Evolutionary conservation across 2,888 invertebrate genomes (phyloP), one percentile per base, ranked within the genome.

Genomic region (Agapostemon virescens): DNA sequence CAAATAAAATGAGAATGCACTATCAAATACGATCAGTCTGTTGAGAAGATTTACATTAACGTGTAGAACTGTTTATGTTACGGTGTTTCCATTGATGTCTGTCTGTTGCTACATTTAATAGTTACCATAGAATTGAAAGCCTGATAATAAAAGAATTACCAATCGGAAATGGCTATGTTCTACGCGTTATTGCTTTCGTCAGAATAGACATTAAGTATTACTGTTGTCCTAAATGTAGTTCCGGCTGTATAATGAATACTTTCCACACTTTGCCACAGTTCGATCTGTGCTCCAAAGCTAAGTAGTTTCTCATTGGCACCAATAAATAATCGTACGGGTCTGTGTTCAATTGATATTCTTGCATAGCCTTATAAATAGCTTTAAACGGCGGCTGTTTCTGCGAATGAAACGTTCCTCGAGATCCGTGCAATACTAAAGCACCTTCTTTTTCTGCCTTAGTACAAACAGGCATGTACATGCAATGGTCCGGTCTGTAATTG

Each of bases 401-500:
- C 0, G 95, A 95, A 92, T 98, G 97, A 93, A 98, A 98, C 71
- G 96, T 96, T 5, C 96, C 95, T 71, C 98, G 94, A 88, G 97
- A 98, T 52, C 98, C 98, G 91, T 99, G 99, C 67, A 98, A 91
- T 11, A 98, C 94, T 83, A 95, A 94, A n/a, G 97, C 95, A 1
- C 98, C 98, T 42, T 94, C 92, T 71, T 93, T 92, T 79, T 96
- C 95, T 0, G 96, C 97, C 7, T 93, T 92, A 68, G 95, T 94
- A 92, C 98, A 98, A 6, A 97, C 96, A 91, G 96, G 97, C 93
- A 96, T 97, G 91, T 98, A 99, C 97, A 98, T 97, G 93, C 99
- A 99, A 93, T 98, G 98, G 93, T 99, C 98, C 1, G 98, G 96
- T 69, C 98, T 95, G 93, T 97, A 98, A 93, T 99, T 99, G 93